Evolutionary conservation across 2,888 invertebrate genomes (phyloP).

Genomic region (Ormyrus labotus): DNA sequence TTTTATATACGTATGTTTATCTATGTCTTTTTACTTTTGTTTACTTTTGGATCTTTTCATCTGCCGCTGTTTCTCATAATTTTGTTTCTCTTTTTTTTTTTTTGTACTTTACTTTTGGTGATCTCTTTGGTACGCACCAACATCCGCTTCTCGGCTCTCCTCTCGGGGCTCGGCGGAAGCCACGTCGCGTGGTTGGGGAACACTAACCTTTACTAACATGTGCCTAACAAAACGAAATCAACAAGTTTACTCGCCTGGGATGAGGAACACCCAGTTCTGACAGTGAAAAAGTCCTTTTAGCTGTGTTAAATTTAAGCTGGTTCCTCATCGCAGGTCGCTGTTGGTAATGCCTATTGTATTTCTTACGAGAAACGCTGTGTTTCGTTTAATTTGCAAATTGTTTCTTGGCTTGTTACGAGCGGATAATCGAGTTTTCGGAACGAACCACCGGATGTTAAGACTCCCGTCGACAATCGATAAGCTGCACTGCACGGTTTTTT

Average conservation of each 20-base stretch:
- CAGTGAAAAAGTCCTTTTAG: too few species aligned
- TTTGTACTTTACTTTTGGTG: slow-evolving; percentile 34
- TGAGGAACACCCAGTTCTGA: slow-evolving; percentile 45
- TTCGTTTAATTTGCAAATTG: slow-evolving; percentile 41
- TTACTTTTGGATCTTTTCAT: background rate
- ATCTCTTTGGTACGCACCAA: slow-evolving; percentile 62
- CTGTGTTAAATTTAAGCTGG: background rate
- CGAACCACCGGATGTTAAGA: slow-evolving; percentile 28
- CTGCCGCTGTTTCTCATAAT: background rate
- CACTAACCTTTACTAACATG: slow-evolving; percentile 72
- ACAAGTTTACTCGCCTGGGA: slow-evolving; percentile 11
- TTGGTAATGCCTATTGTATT: slow-evolving; percentile 31
- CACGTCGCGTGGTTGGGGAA: slow-evolving; percentile 73
- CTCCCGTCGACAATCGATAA: slow-evolving; percentile 30
- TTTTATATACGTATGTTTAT: slow-evolving; percentile 54
- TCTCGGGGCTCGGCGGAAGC: slow-evolving; percentile 76
- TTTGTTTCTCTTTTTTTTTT: slow-evolving; percentile 29
- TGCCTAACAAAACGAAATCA: slow-evolving; percentile 63
- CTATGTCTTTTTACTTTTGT: slow-evolving; percentile 48
- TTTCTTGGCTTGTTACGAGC: slow-evolving; percentile 27
- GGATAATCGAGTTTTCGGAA: slow-evolving; percentile 36
- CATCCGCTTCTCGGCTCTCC: slow-evolving; percentile 75
- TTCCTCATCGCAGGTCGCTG: slow-evolving; percentile 47
- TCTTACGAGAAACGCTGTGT: slow-evolving; percentile 30
- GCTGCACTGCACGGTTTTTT: slow-evolving; percentile 22